Conservation (phyloP, 1,140 invertebrate genomes). For the Contarinia nasturtii region DNA sequence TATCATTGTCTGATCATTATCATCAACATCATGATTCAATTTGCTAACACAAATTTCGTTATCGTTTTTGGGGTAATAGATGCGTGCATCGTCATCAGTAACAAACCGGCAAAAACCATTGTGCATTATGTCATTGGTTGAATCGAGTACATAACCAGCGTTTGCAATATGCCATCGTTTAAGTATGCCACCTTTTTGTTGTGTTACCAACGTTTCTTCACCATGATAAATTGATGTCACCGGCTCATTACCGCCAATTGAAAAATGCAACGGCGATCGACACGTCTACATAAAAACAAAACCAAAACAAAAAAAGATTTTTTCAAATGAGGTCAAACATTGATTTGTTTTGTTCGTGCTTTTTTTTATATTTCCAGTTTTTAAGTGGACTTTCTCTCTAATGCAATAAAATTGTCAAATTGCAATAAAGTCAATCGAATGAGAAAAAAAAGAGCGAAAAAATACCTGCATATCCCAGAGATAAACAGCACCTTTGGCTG, state of each 20-base stretch:
- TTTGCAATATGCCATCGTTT: constrained; percentile 42
- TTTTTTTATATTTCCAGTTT: too few relatives aligned
- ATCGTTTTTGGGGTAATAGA: constrained; percentile 41
- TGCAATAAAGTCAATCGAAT: too few relatives aligned
- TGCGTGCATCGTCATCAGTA: constrained; percentile 34
- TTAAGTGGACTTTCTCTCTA: too few relatives aligned
- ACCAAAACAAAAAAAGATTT: too few relatives aligned
- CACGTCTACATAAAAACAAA: constrained; percentile 12
- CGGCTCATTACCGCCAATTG: constrained; percentile 14
- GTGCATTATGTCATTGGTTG: constrained; percentile 33
- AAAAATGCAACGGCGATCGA: constrained; percentile 15
- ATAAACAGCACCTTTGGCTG: constrained; percentile 43
- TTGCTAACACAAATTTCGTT: constrained; percentile 38
- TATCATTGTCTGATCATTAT: constrained; percentile 21
- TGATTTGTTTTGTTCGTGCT: too few relatives aligned
- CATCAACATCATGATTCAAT: constrained; percentile 34
- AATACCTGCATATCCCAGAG: constrained; percentile 50
- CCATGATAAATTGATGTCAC: constrained; percentile 17
- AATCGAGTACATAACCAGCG: constrained; percentile 32
- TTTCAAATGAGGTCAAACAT: too few relatives aligned
- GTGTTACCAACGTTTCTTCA: constrained; percentile 34
- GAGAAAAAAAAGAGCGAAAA: not conserved
- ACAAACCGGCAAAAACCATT: constrained; percentile 43
- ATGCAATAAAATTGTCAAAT: too few relatives aligned
- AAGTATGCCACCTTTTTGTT: constrained; percentile 44